A percentile compares a stretch with the other conserved stretches of the same genome.
phyloP scores from a whole-genome alignment of 2,888 invertebrate genomes.

The Autographa pulchrina region DNA sequence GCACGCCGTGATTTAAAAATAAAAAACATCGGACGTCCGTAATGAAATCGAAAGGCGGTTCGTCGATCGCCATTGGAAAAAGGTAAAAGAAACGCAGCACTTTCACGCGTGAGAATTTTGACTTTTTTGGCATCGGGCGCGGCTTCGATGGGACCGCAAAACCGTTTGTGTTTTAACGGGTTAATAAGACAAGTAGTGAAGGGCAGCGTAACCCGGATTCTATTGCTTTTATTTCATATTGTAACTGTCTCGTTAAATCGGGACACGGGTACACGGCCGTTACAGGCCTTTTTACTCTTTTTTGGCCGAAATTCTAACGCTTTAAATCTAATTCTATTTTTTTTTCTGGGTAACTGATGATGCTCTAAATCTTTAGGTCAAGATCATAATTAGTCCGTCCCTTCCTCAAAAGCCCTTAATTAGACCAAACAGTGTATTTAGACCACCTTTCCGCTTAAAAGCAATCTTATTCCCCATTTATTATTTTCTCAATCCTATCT shows the following conservation, averaged over 20 bases:
- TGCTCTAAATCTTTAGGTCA: neutral
- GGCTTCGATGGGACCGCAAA: slow-evolving; percentile 64
- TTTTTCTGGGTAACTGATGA: neutral
- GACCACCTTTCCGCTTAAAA: neutral
- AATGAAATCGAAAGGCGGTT: slow-evolving; percentile 90
- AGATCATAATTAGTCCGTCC: neutral
- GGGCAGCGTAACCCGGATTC: slow-evolving; percentile 13
- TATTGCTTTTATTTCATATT: slow-evolving; percentile 18
- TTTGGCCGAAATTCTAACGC: neutral
- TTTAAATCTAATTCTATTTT: neutral
- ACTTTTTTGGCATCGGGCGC: slow-evolving; percentile 79
- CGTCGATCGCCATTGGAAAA: slow-evolving; percentile 88
- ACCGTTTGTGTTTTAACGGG: slow-evolving; percentile 65
- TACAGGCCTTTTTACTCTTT: neutral
- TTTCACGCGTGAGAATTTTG: slow-evolving; percentile 89
- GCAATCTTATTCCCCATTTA: neutral
- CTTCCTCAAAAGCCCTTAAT: neutral
- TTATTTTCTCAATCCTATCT: slow-evolving; percentile 27
- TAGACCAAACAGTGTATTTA: neutral
- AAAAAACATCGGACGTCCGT: slow-evolving; percentile 87
- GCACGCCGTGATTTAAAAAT: slow-evolving; percentile 88
- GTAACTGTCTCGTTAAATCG: slow-evolving; percentile 12
- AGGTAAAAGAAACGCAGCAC: slow-evolving; percentile 85
- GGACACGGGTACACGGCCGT: slow-evolving; percentile 6
- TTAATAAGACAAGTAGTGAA: slow-evolving; percentile 66